Conservation (phyloP, 2,797 vertebrate genomes). For the Heterohyrax brucei region DNA sequence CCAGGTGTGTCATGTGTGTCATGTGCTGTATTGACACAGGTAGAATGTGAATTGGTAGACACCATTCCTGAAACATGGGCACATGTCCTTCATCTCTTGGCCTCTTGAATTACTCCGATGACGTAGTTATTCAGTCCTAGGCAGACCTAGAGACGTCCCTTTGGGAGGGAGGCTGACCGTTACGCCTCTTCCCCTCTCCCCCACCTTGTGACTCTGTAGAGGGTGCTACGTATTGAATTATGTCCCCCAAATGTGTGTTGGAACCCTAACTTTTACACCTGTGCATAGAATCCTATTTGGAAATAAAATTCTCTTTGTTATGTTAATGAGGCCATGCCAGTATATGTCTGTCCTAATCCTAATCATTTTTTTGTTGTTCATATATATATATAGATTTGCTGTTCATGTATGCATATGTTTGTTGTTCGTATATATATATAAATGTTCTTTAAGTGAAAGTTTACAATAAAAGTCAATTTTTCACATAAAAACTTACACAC, state of each 20-base stretch:
- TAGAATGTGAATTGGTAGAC: background rate
- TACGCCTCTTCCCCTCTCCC: no score
- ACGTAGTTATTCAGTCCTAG: background rate
- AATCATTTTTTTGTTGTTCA: background rate
- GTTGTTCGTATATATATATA: no score
- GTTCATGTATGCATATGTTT: no score
- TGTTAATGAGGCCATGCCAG: background rate
- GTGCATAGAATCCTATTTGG: background rate
- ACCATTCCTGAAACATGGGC: background rate
- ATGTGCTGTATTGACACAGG: background rate
- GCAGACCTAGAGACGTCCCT: background rate
- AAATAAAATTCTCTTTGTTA: background rate
- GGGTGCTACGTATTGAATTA: no score
- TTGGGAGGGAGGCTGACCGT: no score
- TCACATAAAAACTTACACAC: no score
- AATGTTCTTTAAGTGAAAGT: no score
- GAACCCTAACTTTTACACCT: background rate
- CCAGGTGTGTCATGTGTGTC: accelerated
- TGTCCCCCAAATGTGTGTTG: no score
- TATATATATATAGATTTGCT: no score
- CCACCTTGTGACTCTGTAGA: no score
- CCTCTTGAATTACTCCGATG: background rate
- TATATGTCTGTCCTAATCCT: background rate
- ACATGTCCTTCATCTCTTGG: background rate
- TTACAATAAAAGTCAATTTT: no score